phyloP scores from a whole-genome alignment of 2,888 invertebrate species.

The Trichogramma dendrolimi region DNA sequence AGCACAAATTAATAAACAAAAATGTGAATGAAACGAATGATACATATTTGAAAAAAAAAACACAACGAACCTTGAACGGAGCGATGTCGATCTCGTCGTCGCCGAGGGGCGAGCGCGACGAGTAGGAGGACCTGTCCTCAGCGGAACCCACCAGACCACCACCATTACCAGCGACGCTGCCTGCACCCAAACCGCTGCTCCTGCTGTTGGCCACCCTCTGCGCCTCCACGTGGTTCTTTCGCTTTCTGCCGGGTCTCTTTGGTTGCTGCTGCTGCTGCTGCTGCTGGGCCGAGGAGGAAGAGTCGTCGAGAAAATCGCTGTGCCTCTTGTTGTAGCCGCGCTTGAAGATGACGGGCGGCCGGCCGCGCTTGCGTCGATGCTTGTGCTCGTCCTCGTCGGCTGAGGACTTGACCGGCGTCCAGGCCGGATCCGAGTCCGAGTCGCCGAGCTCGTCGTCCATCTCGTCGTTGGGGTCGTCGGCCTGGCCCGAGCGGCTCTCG shows the following conservation, averaged over 20 bases:
- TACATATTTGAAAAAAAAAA: background rate
- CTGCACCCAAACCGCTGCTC: too few species aligned
- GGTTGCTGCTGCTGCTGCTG: background rate
- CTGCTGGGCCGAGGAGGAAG: background rate
- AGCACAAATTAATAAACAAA: background rate
- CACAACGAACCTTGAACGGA: constrained; percentile 44
- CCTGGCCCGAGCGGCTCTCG: constrained; percentile 50
- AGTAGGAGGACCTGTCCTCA: too few species aligned
- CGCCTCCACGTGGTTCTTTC: constrained; percentile 9
- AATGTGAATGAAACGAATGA: background rate
- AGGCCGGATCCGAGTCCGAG: constrained; percentile 71
- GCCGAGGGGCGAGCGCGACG: constrained; percentile 25
- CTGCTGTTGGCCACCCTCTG: too few species aligned
- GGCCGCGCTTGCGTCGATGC: constrained; percentile 43
- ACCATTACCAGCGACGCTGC: too few species aligned
- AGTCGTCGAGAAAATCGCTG: constrained; percentile 1
- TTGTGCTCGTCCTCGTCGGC: constrained; percentile 50
- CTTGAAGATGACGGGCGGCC: constrained; percentile 22
- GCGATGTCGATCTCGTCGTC: constrained; percentile 50
- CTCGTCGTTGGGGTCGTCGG: constrained; percentile 48
- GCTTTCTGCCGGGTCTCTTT: constrained; percentile 19
- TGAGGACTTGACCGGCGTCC: constrained; percentile 64
- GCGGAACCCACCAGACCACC: constrained; percentile 35
- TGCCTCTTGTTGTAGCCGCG: constrained; percentile 5
- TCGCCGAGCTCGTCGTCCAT: constrained; percentile 62